phyloP scores from a whole-genome alignment of 2,797 vertebrate species.

The Anas flavirostris region DNA sequence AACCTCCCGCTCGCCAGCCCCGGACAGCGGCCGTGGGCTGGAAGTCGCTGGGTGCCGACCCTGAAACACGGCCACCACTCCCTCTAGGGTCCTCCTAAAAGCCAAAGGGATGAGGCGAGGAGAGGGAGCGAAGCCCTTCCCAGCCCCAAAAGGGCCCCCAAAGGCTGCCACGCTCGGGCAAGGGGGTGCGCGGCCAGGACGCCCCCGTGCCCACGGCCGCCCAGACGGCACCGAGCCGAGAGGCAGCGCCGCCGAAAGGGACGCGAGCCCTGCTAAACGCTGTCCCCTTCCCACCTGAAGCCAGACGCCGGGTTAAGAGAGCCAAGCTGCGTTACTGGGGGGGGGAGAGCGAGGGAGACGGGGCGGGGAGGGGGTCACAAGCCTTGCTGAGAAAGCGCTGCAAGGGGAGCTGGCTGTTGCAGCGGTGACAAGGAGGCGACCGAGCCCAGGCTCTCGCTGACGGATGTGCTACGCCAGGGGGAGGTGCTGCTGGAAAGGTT shows the following conservation, averaged over 20 bases:
- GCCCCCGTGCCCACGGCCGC: not conserved
- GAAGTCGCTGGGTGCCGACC: not conserved
- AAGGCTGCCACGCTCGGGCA: not conserved
- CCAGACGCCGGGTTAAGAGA: conserved; percentile 46
- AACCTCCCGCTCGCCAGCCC: too few species aligned
- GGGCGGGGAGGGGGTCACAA: conserved; percentile 31
- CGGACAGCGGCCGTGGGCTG: not conserved
- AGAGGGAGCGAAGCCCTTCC: not conserved
- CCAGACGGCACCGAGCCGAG: too few species aligned
- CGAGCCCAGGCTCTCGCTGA: conserved; percentile 72
- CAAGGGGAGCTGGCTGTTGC: conserved; percentile 41
- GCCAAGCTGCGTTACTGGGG: conserved; percentile 29
- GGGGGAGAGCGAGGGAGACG: not conserved
- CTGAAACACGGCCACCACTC: rapidly evolving
- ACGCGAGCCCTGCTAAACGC: not conserved
- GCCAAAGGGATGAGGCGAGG: not conserved
- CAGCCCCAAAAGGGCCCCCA: not conserved
- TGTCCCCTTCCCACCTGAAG: not conserved
- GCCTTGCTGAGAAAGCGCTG: conserved; percentile 63
- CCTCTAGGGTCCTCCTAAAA: rapidly evolving
- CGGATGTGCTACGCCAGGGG: conserved; percentile 73
- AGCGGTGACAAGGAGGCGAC: conserved; percentile 61
- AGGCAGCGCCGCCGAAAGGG: not conserved
- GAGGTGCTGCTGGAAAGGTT: conserved; percentile 75
- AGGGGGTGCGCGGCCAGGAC: not conserved